A percentile compares a stretch with the other conserved stretches of the same genome.
These are phyloP conservation scores for Pogonocichla stellata DNA, from an alignment of 2,113 vertebrate species.

Conservation along the genomic window DNA sequence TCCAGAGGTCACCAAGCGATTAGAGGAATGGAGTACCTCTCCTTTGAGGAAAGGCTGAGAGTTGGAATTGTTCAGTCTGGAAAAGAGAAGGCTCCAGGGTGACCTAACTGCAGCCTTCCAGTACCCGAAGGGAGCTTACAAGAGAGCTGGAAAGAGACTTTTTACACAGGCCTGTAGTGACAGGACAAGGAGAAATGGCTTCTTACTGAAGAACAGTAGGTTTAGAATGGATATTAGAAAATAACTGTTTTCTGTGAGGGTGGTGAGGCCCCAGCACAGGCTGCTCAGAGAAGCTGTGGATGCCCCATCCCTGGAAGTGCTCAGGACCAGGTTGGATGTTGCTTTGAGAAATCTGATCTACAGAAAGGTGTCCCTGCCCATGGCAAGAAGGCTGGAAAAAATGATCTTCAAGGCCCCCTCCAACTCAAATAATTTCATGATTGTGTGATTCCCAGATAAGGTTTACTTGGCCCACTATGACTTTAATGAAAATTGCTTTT, in stretches of 20 bases:
- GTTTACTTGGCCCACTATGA: not conserved
- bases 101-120: not conserved
- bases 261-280: not conserved
- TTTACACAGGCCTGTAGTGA: not conserved
- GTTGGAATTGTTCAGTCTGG: not conserved
- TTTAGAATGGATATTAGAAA: not conserved
- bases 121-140: not conserved
- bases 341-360: not conserved
- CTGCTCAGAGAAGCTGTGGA: not conserved
- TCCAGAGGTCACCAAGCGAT: not conserved
- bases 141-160: not conserved
- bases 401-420: not conserved
- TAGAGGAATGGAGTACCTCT: accelerated
- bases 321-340: accelerated
- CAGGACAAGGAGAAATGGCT: not conserved
- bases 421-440: not conserved
- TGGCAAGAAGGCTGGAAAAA: not conserved
- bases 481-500: not conserved
- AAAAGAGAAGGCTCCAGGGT: not conserved
- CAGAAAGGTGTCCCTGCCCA: not conserved
- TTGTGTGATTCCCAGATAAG: not conserved
- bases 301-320: not conserved
- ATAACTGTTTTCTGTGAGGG: not conserved
- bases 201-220: not conserved
- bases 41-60: not conserved